Conservation (phyloP, 2,888 invertebrate species). For the Mythimna pallens region DNA sequence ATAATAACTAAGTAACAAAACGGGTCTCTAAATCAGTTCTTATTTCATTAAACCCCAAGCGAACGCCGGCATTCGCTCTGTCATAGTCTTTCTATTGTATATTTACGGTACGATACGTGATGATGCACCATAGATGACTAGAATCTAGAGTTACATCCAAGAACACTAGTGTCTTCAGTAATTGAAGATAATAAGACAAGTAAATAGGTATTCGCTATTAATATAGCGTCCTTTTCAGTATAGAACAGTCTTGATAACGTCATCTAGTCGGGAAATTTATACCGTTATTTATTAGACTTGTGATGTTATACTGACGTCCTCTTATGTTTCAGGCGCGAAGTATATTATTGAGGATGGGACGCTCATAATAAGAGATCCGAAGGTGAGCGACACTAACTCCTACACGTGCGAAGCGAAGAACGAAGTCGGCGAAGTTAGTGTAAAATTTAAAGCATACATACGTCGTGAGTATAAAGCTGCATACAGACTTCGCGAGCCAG, state of each 20-base stretch:
- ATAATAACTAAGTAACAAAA: too few species aligned
- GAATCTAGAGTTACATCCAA: too few species aligned
- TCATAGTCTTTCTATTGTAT: too few species aligned
- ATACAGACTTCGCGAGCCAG: neutral
- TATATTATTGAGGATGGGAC: conserved; percentile 32
- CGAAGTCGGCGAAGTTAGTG: conserved; percentile 4
- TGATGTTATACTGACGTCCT: neutral
- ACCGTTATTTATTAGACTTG: neutral
- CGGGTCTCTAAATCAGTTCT: too few species aligned
- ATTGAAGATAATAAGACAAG: too few species aligned
- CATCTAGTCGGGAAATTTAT: neutral
- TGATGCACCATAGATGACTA: too few species aligned
- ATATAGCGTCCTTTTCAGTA: neutral
- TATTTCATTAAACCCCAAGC: too few species aligned
- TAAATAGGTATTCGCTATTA: neutral
- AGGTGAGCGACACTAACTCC: conserved; percentile 13
- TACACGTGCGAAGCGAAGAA: conserved; percentile 44
- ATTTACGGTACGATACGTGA: too few species aligned
- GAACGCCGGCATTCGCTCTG: too few species aligned
- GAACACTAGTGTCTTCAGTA: too few species aligned
- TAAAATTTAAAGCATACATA: conserved; percentile 22
- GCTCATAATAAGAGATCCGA: conserved; percentile 31
- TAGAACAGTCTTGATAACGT: neutral
- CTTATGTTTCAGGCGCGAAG: conserved; percentile 28
- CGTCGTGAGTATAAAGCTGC: conserved; percentile 27